Percentiles rank a stretch among this genome's conserved stretches.
Evolutionary conservation across 1,140 invertebrate species (phyloP).

Genomic region (Pachypeltis micranthus): DNA sequence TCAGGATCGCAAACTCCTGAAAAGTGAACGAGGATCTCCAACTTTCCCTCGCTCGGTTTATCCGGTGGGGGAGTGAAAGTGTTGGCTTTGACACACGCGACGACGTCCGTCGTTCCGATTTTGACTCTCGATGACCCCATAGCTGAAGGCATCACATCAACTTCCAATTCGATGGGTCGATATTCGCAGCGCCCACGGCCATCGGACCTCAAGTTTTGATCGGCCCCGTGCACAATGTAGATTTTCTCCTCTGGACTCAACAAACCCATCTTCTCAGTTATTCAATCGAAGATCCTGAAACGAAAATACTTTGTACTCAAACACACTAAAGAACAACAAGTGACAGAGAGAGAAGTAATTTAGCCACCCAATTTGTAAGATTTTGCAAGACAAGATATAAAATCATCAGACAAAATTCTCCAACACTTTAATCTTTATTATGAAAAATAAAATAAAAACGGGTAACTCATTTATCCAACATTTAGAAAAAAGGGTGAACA

Average conservation of each 20-base stretch:
- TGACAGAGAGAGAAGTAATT: no score
- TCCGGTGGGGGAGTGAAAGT: conserved; percentile 1
- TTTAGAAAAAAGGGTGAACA: no score
- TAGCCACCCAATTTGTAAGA: no score
- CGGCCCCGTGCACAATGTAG: conserved; percentile 1
- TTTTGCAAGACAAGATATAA: no score
- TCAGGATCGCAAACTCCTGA: conserved; percentile 5
- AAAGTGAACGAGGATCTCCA: conserved; percentile 14
- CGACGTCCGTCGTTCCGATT: conserved; percentile 15
- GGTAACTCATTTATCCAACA: no score
- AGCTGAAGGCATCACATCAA: conserved; percentile 5
- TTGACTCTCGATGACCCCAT: conserved; percentile 14
- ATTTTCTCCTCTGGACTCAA: conserved; percentile 16
- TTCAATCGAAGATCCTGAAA: background rate
- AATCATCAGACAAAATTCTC: no score
- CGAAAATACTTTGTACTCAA: no score
- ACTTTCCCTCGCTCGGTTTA: conserved; percentile 7
- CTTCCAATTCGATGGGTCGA: conserved; percentile 14
- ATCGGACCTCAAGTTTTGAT: conserved; percentile 14
- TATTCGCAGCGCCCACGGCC: conserved; percentile 8
- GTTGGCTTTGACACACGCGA: conserved; percentile 16
- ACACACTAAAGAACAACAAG: no score
- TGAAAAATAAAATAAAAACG: no score
- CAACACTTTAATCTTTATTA: no score
- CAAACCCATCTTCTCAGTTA: background rate